Evolutionary conservation across 2,797 vertebrate species (phyloP), one percentile per base, ranked within the genome.

Genomic region (Scolopax rusticola): DNA sequence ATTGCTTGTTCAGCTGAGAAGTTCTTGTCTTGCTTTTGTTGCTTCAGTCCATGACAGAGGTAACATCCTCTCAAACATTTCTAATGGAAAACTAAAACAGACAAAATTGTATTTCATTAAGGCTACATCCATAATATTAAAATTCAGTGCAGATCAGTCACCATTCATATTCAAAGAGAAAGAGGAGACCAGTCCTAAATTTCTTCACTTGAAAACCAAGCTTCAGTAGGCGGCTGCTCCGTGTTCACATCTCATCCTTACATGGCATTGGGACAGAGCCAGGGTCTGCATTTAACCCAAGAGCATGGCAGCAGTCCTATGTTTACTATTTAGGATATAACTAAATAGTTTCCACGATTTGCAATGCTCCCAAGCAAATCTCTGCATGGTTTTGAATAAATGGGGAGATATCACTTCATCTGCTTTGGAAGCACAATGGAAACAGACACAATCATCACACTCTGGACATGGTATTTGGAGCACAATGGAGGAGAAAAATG

Each of bases 291-390:
- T 78, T 87, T 89, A 50, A 93, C 71, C 76, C 56, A 36, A 27
- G 27, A 83, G 68, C 56, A 79, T 57, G 81, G 63, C 87, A 93
- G 48, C 80, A 81, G 30, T 83, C 88, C 86, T 83, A 71, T 50
- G 50, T 93, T 94, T 90, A 71, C 75, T 92, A 87, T 95, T 94
- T 93, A 92, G 75, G 78, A 83, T 80, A 74, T 54, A 87, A 89
- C 64, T 70, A 51, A 94, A 96, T 92, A 94, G 75, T 95, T 96
- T 94, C 90, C 93, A 13, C 61, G 40, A 84, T 91, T 96, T 96
- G 90, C 92, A 93, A 70, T 87, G 56, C 89, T 89, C 90, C 86
- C 78, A 95, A 83, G 78, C 71, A 92, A 90, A 93, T 71, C 64
- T 95, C 78, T 78, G 33, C 84, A 84, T 70, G 89, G 51, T 89